These are phyloP conservation scores for Epinephelus fuscoguttatus DNA, from an alignment of 2,113 vertebrate genomes.

Conservation along the genomic window DNA sequence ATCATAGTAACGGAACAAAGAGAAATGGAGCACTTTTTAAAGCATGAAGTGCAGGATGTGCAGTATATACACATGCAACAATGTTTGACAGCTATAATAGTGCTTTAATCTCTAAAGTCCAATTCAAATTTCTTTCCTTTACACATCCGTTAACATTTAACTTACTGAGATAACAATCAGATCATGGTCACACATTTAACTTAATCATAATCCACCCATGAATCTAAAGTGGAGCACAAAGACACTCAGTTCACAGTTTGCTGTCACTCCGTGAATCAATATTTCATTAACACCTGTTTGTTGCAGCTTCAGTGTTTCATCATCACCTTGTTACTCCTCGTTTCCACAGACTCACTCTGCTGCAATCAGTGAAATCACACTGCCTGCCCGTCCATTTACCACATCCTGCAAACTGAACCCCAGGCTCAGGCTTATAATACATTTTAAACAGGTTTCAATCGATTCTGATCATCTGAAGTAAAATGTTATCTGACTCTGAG, in stretches of 20 bases:
- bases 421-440: not conserved
- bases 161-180: not conserved
- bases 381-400: not conserved
- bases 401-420: conserved; percentile 5
- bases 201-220: too few relatives aligned
- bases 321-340: conserved; percentile 4
- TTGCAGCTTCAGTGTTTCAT: conserved; percentile 12
- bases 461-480: not conserved
- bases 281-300: conserved; percentile 64
- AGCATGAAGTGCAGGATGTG: too few relatives aligned
- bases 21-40: too few relatives aligned
- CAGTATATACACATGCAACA: too few relatives aligned
- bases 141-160: not conserved
- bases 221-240: not conserved
- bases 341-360: not conserved
- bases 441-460: not conserved
- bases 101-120: too few relatives aligned
- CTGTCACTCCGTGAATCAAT: conserved; percentile 60
- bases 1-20: too few relatives aligned
- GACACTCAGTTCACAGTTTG: conserved; percentile 1
- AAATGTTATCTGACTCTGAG: not conserved
- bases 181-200: not conserved
- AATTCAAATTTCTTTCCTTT: too few relatives aligned
- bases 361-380: conserved; percentile 16
- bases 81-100: too few relatives aligned